Evolutionary conservation across 2,888 invertebrate species (phyloP), one percentile per base, ranked within the genome.

Genomic region (Troglohyphantes excavatus): DNA sequence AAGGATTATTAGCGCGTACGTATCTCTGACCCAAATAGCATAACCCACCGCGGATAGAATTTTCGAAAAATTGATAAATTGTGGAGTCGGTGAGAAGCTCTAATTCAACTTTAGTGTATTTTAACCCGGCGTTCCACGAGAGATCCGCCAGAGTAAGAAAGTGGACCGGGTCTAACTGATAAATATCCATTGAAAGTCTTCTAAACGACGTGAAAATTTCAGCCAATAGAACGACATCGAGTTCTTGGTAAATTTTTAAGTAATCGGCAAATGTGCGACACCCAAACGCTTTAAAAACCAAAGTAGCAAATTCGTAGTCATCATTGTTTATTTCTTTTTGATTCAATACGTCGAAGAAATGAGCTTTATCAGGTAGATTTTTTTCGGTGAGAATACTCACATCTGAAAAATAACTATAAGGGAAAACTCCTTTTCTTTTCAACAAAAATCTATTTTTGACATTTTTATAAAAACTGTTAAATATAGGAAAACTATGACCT

Each of bases 1-100:
- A 78, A 11, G 29, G 61, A 63, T 78, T 78, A 29, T 63, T 78
- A 19, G 78, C 78, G 6, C 6, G 29, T 19, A 29, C 78, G 33
- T 33, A 33, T 33, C 78, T 5, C 33, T 9, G 21, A 2, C 78
- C 78, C 1, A 78, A 7, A 63, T 19, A 63, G 17, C 33, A 33
- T 33, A 78, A 59, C 3, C 78, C 78, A 11, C 78, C 78, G 19
- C 78, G 27, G n/a, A 78, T 63, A 21, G 17, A 13, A 5, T n/a
- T n/a, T 33, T 78, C 78, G 0, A 78, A 2, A 29, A 63, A 78
- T 21, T 39, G 29, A 19, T 63, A 78, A 1, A 33, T 19, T 6
- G 27, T 63, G 19, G 29, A 19, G 13, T 61, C 21, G 0, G 27
- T 33, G 2, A 78, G 39, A 3, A 78, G 21, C n/a, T 78, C 33